Base-by-base conservation (phyloP, 2,797 vertebrate species). In the Phrynocephalus forsythii region DNA sequence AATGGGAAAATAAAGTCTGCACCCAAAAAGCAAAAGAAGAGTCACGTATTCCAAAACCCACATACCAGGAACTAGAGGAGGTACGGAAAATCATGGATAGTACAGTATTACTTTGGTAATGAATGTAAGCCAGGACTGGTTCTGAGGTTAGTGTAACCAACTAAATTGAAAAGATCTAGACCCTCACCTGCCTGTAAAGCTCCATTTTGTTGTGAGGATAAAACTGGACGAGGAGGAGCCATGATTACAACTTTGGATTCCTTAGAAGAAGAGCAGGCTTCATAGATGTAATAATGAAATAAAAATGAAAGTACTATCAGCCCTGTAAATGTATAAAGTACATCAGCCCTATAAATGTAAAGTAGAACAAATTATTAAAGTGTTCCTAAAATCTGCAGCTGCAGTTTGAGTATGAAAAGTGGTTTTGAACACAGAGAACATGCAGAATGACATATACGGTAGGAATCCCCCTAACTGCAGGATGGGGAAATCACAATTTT, bases 1-100 rank as follows among this genome's bases (percentile, higher is more conserved):
- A 98, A 93, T 99, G 98, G 98, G 98, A 99, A 92, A 99, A 98
- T 96, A 97, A 98, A 94, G 97, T 97, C 8, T 97, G 97, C 79
- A 92, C 96, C 86, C 96, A 97, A 52, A 98, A 97, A 78, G 94
- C 94, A 6, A 98, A 97, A 91, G 98, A 98, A 83, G 96, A 97
- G 56, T 94, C 93, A 87, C 92, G 86, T 76, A 94, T 91, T 88
- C 95, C 86, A 93, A 98, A 97, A 95, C 96, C 96, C 2, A 96
- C 95, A 26, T 97, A 97, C 77, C 97, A 98, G 90, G 96, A 97
- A 89, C 96, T 99, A 85, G 97, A 99, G 90, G 97, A 96, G 95
- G 98, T 99, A 96, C 11, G 0, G 52, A 67, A 6, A 85, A 73
- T 82, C 26, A 28, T 81, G 3, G 6, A 50, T 76, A 18, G 44